phyloP scores from a whole-genome alignment of 2,113 vertebrate genomes.

The Panthera tigris region DNA sequence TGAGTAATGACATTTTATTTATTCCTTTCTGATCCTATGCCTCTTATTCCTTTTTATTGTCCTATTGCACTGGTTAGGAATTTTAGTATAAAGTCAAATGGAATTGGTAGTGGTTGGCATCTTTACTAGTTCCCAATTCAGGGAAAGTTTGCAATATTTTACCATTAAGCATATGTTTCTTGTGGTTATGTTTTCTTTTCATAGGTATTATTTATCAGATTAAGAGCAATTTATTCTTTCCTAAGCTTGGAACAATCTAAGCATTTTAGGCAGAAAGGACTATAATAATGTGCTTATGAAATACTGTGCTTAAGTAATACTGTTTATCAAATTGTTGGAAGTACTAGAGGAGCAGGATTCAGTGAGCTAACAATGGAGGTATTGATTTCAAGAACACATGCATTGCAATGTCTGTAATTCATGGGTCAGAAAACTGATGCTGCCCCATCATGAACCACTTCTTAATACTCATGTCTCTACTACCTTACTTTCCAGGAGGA shows the following conservation, averaged over 20 bases:
- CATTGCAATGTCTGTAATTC: neutral
- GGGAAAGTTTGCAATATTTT: neutral
- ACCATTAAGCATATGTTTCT: neutral
- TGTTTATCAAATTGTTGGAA: neutral
- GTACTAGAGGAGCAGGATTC: neutral
- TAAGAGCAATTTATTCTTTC: slow-evolving; percentile 23
- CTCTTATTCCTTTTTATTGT: neutral
- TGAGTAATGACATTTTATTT: slow-evolving; percentile 2
- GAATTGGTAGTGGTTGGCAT: neutral
- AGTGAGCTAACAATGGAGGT: neutral
- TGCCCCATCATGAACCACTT: neutral
- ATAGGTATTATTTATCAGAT: neutral
- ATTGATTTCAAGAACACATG: neutral
- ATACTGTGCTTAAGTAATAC: neutral
- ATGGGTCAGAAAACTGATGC: neutral
- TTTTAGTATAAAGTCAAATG: slow-evolving; percentile 6
- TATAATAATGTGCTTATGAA: neutral
- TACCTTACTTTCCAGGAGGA: neutral
- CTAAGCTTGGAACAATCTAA: neutral
- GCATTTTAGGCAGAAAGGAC: neutral
- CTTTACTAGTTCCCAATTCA: neutral
- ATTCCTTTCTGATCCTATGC: neutral
- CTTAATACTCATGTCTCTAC: neutral
- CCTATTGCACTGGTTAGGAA: neutral
- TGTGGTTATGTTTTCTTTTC: neutral